Conservation (phyloP, 2,797 vertebrate species). For the Danio jaintianensis region DNA sequence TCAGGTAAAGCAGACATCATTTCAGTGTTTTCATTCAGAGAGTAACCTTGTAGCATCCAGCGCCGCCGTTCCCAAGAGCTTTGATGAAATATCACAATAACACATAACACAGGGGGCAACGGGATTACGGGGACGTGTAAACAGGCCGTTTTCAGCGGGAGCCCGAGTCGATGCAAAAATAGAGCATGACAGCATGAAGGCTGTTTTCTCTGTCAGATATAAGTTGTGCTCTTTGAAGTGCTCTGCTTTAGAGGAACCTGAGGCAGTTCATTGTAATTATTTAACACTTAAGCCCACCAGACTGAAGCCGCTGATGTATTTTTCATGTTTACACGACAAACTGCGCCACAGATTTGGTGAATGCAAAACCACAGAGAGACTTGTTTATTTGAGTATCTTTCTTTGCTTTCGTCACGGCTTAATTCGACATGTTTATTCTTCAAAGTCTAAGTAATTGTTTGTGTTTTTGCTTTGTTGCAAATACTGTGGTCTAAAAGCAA, state of each 20-base stretch:
- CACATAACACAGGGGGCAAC: conserved; percentile 43
- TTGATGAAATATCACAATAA: conserved; percentile 50
- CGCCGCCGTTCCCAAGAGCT: conserved; percentile 24
- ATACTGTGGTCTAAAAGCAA: not conserved
- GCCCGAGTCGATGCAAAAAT: conserved; percentile 44
- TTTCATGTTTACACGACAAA: conserved; percentile 57
- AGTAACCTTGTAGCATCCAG: conserved; percentile 35
- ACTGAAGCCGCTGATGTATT: conserved; percentile 47
- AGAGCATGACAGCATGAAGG: conserved; percentile 32
- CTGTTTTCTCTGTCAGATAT: conserved; percentile 45
- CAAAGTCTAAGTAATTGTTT: conserved; percentile 43
- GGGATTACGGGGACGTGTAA: conserved; percentile 49
- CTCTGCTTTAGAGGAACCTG: conserved; percentile 45
- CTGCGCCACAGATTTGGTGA: conserved; percentile 3
- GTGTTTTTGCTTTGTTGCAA: not conserved
- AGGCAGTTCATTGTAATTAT: conserved; percentile 58
- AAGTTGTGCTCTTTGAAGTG: conserved; percentile 48
- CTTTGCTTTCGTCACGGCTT: conserved; percentile 1
- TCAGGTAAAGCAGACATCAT: conserved; percentile 40
- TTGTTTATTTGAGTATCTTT: conserved; percentile 33
- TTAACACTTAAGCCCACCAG: conserved; percentile 53
- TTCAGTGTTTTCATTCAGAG: conserved; percentile 31
- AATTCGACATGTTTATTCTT: conserved; percentile 42
- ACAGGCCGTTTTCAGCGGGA: conserved; percentile 46
- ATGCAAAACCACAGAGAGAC: conserved; percentile 11